A percentile compares a stretch with the other conserved stretches of the same genome.
These are phyloP conservation scores for Corvus hawaiiensis DNA, from an alignment of 2,113 vertebrate species.

Conservation along the genomic window DNA sequence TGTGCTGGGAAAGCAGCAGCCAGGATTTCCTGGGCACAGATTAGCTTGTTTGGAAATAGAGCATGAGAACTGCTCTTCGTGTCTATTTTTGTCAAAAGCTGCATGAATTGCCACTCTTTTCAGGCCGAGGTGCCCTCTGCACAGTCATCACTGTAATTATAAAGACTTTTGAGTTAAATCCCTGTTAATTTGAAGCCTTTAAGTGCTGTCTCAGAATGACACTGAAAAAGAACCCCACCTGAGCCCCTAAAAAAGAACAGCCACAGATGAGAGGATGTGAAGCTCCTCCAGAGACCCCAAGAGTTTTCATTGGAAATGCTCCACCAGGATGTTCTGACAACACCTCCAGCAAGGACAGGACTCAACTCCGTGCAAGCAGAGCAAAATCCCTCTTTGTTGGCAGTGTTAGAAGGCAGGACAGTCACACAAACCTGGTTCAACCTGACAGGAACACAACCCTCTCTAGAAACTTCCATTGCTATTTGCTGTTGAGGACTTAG, in stretches of 20 bases:
- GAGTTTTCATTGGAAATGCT: neutral
- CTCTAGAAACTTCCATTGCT: neutral
- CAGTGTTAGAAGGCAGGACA: neutral
- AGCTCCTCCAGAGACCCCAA: neutral
- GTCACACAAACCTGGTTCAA: neutral
- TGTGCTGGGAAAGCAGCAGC: neutral
- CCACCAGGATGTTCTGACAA: neutral
- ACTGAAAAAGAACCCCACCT: neutral
- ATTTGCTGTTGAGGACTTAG: neutral
- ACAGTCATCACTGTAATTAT: neutral
- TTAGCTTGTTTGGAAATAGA: conserved; percentile 8
- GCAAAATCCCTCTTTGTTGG: neutral
- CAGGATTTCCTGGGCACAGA: neutral
- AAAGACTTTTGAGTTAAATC: neutral
- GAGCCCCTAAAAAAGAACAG: neutral
- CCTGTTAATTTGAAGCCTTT: neutral
- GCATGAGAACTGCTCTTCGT: neutral
- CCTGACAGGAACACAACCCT: neutral
- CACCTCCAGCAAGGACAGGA: neutral
- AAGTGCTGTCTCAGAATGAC: neutral
- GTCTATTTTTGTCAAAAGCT: conserved; percentile 26
- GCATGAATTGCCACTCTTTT: neutral
- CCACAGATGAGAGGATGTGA: neutral
- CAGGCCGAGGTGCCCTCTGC: neutral
- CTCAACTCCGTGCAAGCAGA: neutral